Evolutionary conservation across 2,888 invertebrate genomes (phyloP), one percentile per base, ranked within the genome.

Genomic region (Melolontha melolontha): DNA sequence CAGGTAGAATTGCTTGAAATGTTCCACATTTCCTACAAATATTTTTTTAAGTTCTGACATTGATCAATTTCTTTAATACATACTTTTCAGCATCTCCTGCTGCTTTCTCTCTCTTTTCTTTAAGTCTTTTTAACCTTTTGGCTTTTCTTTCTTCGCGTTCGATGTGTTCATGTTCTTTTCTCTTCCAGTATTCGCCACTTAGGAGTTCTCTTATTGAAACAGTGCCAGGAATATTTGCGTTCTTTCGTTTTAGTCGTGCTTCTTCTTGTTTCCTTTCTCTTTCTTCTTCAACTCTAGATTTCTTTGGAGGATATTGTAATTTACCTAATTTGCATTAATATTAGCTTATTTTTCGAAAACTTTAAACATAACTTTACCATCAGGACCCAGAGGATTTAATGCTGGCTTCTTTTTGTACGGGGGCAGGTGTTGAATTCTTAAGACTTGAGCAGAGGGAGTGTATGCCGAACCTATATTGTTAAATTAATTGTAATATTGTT

Each of bases 1-100:
- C 84, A 0, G 92, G 90, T 49, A 86, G 73, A 66, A 88, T 86
- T 0, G 91, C 90, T 80, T 89, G 84, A 40, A 87, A 76, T 68
- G 80, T 84, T 34, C 82, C 84, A 67, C 87, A 78, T 70, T 81
- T 84, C 70, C 89, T 90, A 12, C 1, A 5, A 8, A 27, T 17
- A 41, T 22, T 11, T 59, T 7, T 5, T 14, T 47, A 5, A 5
- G 10, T 47, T 5, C n/a, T 5, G 5, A 62, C 22, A 22, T 4
- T 22, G 22, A 4, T 14, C 39, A 10, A 12, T 14, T n/a, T 8
- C 2, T 14, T 7, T 17, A 54, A 7, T 5, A 54, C 40, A 47
- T 77, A 82, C 73, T 84, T 86, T 69, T 72, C 82, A 70, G 76
- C 47, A 22, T 16, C 47, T 16, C 66, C 59, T 7, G 62, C 52